Conservation (phyloP, 2,888 invertebrate species). For the Clusia tigrina region DNA sequence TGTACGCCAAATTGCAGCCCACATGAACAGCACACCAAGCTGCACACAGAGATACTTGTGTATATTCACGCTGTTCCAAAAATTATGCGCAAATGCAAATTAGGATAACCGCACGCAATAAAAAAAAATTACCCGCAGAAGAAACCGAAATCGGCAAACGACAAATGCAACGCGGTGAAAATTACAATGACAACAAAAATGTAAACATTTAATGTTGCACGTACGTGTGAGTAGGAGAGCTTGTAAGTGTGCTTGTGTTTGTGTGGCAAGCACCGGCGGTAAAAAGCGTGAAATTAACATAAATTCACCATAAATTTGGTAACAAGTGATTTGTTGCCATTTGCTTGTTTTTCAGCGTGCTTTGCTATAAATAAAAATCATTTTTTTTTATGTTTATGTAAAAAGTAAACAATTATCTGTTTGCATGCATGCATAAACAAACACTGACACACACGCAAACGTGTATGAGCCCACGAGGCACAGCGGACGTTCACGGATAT, state of each 20-base stretch:
- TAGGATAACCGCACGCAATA: too few species aligned
- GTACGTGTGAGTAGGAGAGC: not conserved
- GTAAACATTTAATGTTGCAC: constrained; percentile 1
- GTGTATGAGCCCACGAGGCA: constrained; percentile 27
- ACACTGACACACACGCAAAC: constrained; percentile 32
- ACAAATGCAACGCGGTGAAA: not conserved
- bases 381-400: constrained; percentile 37
- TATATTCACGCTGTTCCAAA: too few species aligned
- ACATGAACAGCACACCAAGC: too few species aligned
- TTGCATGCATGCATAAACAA: constrained; percentile 35
- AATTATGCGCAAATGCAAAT: too few species aligned
- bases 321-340: constrained; percentile 54
- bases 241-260: constrained; percentile 19
- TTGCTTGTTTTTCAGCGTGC: constrained; percentile 12
- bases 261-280: constrained; percentile 21
- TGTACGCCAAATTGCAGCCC: constrained; percentile 5
- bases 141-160: too few species aligned
- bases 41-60: too few species aligned
- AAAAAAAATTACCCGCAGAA: too few species aligned
- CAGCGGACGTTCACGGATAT: too few species aligned
- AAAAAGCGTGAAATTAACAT: constrained; percentile 52
- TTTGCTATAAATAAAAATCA: constrained; percentile 46
- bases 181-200: not conserved
- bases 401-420: constrained; percentile 57
- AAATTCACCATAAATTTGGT: constrained; percentile 57